These are phyloP conservation scores for Metopolophium dirhodum DNA, from an alignment of 1,140 invertebrate species.

Conservation along the genomic window DNA sequence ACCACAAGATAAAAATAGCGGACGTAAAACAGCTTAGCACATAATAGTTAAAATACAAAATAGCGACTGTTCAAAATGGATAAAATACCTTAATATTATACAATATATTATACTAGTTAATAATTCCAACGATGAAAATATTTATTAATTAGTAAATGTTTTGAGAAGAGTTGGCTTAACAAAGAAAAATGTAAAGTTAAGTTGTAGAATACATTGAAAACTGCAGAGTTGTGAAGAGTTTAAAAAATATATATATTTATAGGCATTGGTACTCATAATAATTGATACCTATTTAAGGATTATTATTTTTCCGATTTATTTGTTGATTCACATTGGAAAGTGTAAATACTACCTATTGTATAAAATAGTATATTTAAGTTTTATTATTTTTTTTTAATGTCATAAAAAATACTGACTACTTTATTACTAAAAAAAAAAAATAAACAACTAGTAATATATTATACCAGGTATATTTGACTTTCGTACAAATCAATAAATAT, in stretches of 20 bases:
- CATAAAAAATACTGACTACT: background rate
- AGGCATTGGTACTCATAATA: no score
- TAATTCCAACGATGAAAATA: background rate
- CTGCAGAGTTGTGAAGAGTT: background rate
- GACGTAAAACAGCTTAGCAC: background rate
- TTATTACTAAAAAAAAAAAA: background rate
- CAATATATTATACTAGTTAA: background rate
- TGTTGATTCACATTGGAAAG: background rate
- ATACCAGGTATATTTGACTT: no score
- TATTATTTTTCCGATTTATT: no score
- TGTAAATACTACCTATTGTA: background rate
- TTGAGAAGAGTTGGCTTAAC: background rate
- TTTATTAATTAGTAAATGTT: background rate
- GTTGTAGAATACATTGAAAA: no score
- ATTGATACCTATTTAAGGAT: no score
- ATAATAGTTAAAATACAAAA: background rate
- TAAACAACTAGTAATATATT: no score
- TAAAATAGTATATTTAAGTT: background rate
- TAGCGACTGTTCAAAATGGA: background rate
- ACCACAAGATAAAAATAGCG: background rate
- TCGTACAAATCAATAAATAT: no score
- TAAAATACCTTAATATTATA: background rate
- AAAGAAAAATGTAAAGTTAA: background rate
- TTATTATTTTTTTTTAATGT: no score
- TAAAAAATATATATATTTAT: no score